phyloP scores from a whole-genome alignment of 2,888 invertebrate species.

The Sphinx pinastri region DNA sequence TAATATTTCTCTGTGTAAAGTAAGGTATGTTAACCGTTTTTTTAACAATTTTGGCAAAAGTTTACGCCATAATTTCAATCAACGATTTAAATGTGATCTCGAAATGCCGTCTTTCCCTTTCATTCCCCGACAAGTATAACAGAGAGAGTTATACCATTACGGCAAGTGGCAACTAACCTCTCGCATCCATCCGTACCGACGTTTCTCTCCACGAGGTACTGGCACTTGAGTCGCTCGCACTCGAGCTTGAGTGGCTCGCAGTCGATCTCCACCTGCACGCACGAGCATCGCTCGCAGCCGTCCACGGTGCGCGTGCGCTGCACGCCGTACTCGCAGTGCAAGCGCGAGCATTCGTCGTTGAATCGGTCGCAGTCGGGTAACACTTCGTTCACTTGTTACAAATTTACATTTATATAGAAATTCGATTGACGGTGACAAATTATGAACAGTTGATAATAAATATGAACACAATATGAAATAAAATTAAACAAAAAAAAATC shows the following conservation, averaged over 20 bases:
- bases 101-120: too few species aligned
- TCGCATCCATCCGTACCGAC: conserved; percentile 57
- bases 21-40: too few species aligned
- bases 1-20: too few species aligned
- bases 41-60: too few species aligned
- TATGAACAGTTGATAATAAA: too few species aligned
- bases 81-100: too few species aligned
- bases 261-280: conserved; percentile 61
- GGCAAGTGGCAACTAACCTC: conserved; percentile 43
- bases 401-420: not conserved
- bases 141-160: not conserved
- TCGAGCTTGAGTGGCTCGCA: conserved; percentile 84
- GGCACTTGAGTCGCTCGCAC: conserved; percentile 86
- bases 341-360: conserved; percentile 84
- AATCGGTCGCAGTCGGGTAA: conserved; percentile 41
- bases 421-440: not conserved
- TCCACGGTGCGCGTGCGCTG: conserved; percentile 72
- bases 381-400: conserved; percentile 41
- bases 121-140: too few species aligned
- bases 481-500: too few species aligned
- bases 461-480: too few species aligned
- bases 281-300: conserved; percentile 88
- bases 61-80: too few species aligned
- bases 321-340: conserved; percentile 89
- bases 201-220: conserved; percentile 86